Base-by-base conservation (phyloP, 2,797 vertebrate species). In the Cryptoprocta ferox region DNA sequence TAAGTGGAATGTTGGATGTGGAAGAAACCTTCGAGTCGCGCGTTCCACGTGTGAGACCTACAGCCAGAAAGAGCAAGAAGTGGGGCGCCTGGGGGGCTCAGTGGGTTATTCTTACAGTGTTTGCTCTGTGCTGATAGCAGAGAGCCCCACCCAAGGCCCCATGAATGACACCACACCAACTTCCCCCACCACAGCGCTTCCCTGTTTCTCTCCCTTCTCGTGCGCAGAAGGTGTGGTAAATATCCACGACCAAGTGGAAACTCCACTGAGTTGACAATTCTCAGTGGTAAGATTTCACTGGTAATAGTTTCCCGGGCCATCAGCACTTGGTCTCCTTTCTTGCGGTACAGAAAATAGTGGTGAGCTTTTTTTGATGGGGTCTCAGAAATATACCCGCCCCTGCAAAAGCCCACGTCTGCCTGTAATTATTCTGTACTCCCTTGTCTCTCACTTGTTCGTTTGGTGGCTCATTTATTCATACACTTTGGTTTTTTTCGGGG, bases 381-480 rank as follows among this genome's bases (percentile, higher is more conserved):
- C 37, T 59, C 28, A 61, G 28, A 26, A 42, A 1, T 9, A 4
- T 37, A 42, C 35, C 59, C n/a, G 4, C 9, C 11, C 0, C 24
- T 4, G 11, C 24, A 2, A 2, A 37, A 45, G 59, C 21, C 71
- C 71, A 1, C 3, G 1, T 32, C 71, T 32, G 26, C 35, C 28
- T 4, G 5, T n/a, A 21, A 6, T 11, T 9, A 9, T 6, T 9
- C 42, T n/a, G 4, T 0, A 18, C 14, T 3, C 1, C 0, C 26
- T 30, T 18, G 10, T 8, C 14, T 3, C 59, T 50, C 24, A 21
- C 24, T 37, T 48, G 15, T 10, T 28, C 2, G 56, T 6, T 48
- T 18, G 19, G 71, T 35, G 8, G 30, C n/a, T 28, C 19, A 3
- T 4, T 76, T 5, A 3, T 14, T 24, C 50, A 39, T 0, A 13